phyloP scores from a whole-genome alignment of 1,140 invertebrate species.

The Microplitis demolitor region DNA sequence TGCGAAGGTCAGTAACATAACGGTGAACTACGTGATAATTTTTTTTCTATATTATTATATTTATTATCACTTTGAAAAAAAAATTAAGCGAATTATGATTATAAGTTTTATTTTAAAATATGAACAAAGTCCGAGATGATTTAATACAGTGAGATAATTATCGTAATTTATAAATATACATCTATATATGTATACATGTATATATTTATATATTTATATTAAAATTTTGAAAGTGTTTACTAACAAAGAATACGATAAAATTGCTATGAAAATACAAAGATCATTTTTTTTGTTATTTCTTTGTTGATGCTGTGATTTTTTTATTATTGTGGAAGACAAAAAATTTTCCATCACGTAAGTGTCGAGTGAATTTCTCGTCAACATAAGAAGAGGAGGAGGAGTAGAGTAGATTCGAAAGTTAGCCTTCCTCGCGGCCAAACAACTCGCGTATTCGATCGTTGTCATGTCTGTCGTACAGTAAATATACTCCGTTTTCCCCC shows the following conservation, averaged over 20 bases:
- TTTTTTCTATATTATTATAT: neutral
- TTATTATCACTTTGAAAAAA: no score
- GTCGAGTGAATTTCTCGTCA: slow-evolving; percentile 50
- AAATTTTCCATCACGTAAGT: slow-evolving; percentile 45
- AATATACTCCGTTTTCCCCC: no score
- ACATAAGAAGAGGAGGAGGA: slow-evolving; percentile 24
- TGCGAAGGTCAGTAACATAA: slow-evolving; percentile 3
- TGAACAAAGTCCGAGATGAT: slow-evolving; percentile 16
- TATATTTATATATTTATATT: no score
- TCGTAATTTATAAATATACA: no score
- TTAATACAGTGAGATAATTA: neutral
- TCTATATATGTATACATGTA: no score
- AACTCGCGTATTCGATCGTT: slow-evolving; percentile 32
- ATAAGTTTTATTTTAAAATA: slow-evolving; percentile 14
- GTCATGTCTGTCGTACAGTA: slow-evolving; percentile 31
- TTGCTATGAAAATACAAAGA: no score
- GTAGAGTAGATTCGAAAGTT: slow-evolving; percentile 54
- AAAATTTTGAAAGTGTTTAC: no score
- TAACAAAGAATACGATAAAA: no score
- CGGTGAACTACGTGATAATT: slow-evolving; percentile 3
- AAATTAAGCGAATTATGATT: neutral
- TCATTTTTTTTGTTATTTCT: neutral
- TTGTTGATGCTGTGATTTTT: neutral
- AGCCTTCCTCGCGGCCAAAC: slow-evolving; percentile 39
- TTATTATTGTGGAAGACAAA: slow-evolving; percentile 30